Base-by-base conservation (phyloP, 2,888 invertebrate genomes). In the Lasioglossum calceatum region DNA sequence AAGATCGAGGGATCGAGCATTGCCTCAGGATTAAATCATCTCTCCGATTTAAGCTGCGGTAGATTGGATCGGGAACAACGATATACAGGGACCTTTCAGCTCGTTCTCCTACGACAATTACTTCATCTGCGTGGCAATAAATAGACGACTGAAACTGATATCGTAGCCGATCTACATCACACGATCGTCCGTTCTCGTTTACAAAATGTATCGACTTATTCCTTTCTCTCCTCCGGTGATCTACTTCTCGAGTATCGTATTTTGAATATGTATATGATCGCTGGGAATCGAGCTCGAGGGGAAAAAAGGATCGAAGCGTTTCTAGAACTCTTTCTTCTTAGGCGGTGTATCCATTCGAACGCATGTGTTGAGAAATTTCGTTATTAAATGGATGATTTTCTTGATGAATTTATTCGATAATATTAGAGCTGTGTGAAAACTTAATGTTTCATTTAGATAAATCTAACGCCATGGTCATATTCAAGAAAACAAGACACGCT, bases 51-150 rank as follows among this genome's bases (percentile, higher is more conserved):
- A 67, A 74, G 67, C 73, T 27, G 47, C 19, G 47, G 58, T 23
- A 67, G 84, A 85, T 82, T 19, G 85, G 70, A 85, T 85, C 71
- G 64, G 39, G 79, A 32, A 54, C 72, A 76, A 76, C 71, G 84
- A 84, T 79, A 85, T 76, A 76, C 85, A 19, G 61, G 67, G 73
- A 76, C 75, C 77, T 76, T 75, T 23, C 50, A 44, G 23, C 44
- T 72, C 70, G 61, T 42, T 72, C 54, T 73, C 79, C 79, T 78
- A 42, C 71, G 81, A 81, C 71, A 77, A 72, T 81, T 86, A 71
- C 75, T 78, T 77, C 85, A 76, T 86, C 78, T 32, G 32, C 16
- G 64, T 32, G 8, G 54, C 50, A 44, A 61, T 44, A 71, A 39
- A 39, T 71, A 42, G 70, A 42, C 42, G 71, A 71, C 5, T 71